Evolutionary conservation across 2,797 vertebrate genomes (phyloP), one percentile per base, ranked within the genome.

Genomic region (Coilia nasus): DNA sequence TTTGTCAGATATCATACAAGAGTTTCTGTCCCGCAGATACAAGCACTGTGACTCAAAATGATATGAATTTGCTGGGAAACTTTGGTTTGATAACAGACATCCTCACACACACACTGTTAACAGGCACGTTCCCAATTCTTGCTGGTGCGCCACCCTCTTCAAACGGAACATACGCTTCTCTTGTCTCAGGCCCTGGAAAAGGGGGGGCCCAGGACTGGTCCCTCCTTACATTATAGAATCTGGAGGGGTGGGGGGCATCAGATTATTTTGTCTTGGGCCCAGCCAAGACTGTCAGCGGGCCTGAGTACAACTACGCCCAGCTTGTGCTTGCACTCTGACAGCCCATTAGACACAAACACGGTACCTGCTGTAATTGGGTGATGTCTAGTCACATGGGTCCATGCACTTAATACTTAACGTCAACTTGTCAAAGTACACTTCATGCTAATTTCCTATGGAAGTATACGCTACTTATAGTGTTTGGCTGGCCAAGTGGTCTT

Each of bases 401-500:
- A 75, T 75, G 67, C 71, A 78, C 71, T 78, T 78, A 44, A 75
- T 21, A 78, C 35, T 21, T 78, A 44, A 78, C 44, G 71, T 78
- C 19, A 44, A 78, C 31, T 35, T 19, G 19, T 78, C 35, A 21
- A 41, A 41, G 35, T 78, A 41, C 71, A 78, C 71, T 44, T 44
- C 17, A 78, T 44, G 71, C 35, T 54, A 44, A 78, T 78, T 78
- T 78, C 71, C 71, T 78, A 44, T 78, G 71, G 71, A 78, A 78
- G 71, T 75, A 75, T 60, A 31, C 35, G 67, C 28, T 75, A 28
- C 14, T 14, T 75, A 75, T 15, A 75, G 71, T 35, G 17, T 7
- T 35, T 78, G 35, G 71, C 71, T 78, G 71, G 71, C 35, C 9
- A 64, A 64, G n/a, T 23, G 25, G 60, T 64, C n/a, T 23, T 64